Evolutionary conservation across 2,888 invertebrate genomes (phyloP).

Genomic region (Stictocephala bisonia): DNA sequence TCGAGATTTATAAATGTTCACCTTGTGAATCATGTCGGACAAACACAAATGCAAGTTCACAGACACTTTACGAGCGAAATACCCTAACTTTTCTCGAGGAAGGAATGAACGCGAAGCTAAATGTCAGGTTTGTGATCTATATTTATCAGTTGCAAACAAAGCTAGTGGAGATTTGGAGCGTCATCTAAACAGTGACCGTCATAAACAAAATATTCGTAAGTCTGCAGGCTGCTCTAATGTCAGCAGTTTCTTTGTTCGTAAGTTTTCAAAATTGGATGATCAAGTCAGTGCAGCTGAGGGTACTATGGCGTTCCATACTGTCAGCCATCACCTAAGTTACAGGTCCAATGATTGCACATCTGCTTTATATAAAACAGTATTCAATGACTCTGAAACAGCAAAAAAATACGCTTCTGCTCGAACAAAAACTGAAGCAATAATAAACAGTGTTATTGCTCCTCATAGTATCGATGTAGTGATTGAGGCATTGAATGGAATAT

Average conservation of each 20-base stretch:
- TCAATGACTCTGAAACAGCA: slow-evolving; percentile 34
- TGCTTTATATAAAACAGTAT: slow-evolving; percentile 27
- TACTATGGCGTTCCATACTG: slow-evolving; percentile 35
- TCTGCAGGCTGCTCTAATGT: slow-evolving; percentile 16
- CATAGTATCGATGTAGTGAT: slow-evolving; percentile 41
- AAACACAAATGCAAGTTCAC: slow-evolving; percentile 29
- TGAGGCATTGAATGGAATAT: slow-evolving; percentile 41
- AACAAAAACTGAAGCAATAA: slow-evolving; percentile 49
- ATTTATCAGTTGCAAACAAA: slow-evolving; percentile 22
- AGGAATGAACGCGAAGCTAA: slow-evolving; percentile 22
- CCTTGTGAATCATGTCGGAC: slow-evolving; percentile 19
- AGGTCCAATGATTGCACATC: slow-evolving; percentile 27
- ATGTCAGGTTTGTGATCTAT: slow-evolving; percentile 26
- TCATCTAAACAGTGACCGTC: slow-evolving; percentile 9
- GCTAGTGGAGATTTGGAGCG: slow-evolving; percentile 23
- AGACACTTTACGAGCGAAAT: slow-evolving; percentile 21
- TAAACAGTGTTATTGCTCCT: slow-evolving; percentile 50
- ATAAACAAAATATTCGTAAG: slow-evolving; percentile 22
- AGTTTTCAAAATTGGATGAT: slow-evolving; percentile 16
- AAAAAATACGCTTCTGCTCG: slow-evolving; percentile 18
- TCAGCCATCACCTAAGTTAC: slow-evolving; percentile 36
- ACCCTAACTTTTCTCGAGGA: slow-evolving; percentile 7
- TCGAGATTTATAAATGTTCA: too few species aligned
- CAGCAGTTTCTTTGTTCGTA: slow-evolving; percentile 1
- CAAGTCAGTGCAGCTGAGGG: slow-evolving; percentile 26